Evolutionary conservation across 2,888 invertebrate species (phyloP).

Genomic region (Eristalinus aeneus): DNA sequence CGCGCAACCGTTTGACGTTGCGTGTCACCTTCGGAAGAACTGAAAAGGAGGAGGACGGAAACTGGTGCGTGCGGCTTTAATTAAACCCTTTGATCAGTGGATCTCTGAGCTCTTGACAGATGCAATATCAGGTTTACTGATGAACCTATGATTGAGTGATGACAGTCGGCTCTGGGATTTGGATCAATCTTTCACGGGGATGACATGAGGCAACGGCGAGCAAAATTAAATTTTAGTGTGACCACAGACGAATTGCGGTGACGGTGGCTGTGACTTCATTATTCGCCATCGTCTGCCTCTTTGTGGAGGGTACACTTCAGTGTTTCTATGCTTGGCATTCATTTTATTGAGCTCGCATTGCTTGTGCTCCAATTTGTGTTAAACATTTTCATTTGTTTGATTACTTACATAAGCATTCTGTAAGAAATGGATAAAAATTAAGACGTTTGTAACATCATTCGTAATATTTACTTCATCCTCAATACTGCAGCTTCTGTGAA

Average conservation of each 20-base stretch:
- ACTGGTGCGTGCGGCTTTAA: neutral
- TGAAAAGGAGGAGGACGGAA: neutral
- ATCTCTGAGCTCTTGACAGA: neutral
- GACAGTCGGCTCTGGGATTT: conserved; percentile 1
- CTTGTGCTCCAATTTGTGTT: neutral
- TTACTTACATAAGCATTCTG: too few relatives aligned
- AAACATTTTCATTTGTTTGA: neutral
- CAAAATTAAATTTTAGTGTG: neutral
- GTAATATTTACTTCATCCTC: too few relatives aligned
- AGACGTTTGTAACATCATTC: too few relatives aligned
- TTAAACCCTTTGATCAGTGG: neutral
- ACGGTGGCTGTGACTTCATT: neutral
- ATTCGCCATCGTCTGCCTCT: neutral
- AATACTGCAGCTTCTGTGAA: too few relatives aligned
- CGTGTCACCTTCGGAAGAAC: neutral
- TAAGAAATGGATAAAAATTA: too few relatives aligned
- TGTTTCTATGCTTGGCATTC: neutral
- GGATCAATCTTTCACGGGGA: conserved; percentile 3
- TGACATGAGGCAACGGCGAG: neutral
- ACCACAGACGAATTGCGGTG: neutral
- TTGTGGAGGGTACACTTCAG: neutral
- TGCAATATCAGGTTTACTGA: neutral
- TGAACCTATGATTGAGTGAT: neutral
- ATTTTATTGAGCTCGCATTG: too few relatives aligned
- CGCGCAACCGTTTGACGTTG: neutral